Percentiles rank a stretch among this genome's conserved stretches.
Evolutionary conservation across 2,797 vertebrate species (phyloP).

Genomic region (Malurus leucopterus): DNA sequence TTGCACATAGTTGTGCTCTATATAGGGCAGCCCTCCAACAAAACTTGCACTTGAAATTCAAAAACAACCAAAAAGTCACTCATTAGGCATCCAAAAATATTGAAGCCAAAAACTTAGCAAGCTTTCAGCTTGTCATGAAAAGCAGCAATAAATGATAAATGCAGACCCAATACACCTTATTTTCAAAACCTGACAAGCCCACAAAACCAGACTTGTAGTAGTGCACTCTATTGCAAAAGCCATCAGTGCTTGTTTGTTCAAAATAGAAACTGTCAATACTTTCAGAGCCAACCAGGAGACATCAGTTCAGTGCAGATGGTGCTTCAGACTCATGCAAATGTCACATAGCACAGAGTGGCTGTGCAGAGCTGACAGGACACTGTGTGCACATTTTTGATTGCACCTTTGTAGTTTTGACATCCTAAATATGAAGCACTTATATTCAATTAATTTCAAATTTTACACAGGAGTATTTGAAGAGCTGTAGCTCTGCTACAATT

Average conservation of each 20-base stretch:
- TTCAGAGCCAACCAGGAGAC: background rate
- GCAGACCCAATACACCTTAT: background rate
- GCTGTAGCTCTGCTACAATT: background rate
- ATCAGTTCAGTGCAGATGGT: background rate
- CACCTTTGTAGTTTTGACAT: background rate
- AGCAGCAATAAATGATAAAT: background rate
- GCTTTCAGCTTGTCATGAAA: background rate
- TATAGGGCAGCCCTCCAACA: background rate
- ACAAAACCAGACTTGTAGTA: background rate
- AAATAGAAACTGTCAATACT: background rate
- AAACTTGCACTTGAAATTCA: background rate
- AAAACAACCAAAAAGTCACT: background rate
- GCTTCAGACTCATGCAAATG: background rate
- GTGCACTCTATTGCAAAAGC: background rate
- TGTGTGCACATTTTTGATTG: background rate
- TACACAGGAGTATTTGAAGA: background rate
- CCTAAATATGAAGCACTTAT: background rate
- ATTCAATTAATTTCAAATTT: background rate
- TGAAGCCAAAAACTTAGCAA: background rate
- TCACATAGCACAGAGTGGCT: background rate
- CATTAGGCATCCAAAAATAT: background rate
- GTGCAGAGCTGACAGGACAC: background rate
- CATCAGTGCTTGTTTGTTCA: background rate
- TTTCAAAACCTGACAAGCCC: background rate
- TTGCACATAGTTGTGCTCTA: background rate